These are phyloP conservation scores for Eustalomyia histrio DNA, from an alignment of 2,888 invertebrate species.

Conservation along the genomic window DNA sequence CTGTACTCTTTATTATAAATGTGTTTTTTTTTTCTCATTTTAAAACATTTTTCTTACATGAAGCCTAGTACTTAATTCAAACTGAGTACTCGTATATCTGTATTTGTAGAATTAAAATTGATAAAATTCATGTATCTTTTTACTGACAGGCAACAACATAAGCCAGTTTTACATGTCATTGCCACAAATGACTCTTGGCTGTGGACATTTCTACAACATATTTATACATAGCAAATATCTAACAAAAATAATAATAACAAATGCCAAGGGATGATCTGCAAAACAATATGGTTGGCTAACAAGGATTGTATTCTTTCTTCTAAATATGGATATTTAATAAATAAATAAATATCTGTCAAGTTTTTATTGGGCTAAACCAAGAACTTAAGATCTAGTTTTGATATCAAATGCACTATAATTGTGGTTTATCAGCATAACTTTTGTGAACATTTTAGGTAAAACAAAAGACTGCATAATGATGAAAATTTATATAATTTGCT, in stretches of 20 bases:
- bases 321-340: constrained; percentile 5
- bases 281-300: not conserved
- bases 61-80: too few species aligned
- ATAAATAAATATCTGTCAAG: too few species aligned
- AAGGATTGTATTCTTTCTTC: not conserved
- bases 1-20: not conserved
- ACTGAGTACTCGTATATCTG: not conserved
- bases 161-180: constrained; percentile 32
- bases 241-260: not conserved
- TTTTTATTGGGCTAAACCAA: too few species aligned
- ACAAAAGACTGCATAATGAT: too few species aligned
- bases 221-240: not conserved
- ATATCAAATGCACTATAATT: too few species aligned
- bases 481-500: too few species aligned
- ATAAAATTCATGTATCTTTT: constrained; percentile 12
- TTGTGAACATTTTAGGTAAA: too few species aligned
- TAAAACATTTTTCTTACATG: too few species aligned
- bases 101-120: not conserved
- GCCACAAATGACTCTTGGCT: constrained; percentile 21
- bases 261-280: not conserved
- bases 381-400: too few species aligned
- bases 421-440: too few species aligned
- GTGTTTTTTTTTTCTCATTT: too few species aligned
- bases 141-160: constrained; percentile 11
- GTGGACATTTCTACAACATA: constrained; percentile 10